phyloP scores from a whole-genome alignment of 2,797 vertebrate species.

The Babyrousa celebensis region DNA sequence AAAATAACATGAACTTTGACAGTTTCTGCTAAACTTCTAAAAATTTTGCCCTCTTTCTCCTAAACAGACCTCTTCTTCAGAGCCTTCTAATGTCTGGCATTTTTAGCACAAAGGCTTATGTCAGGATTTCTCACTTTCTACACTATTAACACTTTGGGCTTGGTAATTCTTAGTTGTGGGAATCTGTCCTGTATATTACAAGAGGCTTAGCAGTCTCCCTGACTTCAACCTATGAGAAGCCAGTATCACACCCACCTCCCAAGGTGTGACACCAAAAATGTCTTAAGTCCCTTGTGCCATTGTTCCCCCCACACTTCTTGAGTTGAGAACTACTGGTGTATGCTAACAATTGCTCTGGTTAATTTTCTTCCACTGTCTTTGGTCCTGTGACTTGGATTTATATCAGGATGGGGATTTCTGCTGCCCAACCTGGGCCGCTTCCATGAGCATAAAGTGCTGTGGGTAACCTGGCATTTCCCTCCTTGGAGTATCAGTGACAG shows the following conservation, averaged over 20 bases:
- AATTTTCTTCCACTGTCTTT: background rate
- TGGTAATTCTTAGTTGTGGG: background rate
- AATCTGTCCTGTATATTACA: background rate
- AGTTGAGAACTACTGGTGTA: background rate
- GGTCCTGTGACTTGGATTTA: background rate
- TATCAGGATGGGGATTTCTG: background rate
- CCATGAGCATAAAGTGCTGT: background rate
- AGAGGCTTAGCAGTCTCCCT: background rate
- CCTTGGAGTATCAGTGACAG: background rate
- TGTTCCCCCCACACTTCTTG: no score
- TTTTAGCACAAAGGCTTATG: slow-evolving; percentile 26
- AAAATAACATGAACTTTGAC: slow-evolving; percentile 41
- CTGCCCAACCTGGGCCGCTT: background rate
- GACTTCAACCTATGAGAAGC: background rate
- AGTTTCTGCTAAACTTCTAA: slow-evolving; percentile 57
- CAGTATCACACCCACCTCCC: background rate
- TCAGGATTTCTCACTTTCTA: background rate
- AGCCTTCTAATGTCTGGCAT: background rate
- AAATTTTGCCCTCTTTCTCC: background rate
- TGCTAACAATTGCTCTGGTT: background rate
- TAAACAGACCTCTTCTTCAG: background rate
- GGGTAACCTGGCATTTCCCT: background rate
- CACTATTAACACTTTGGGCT: background rate
- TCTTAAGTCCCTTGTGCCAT: background rate
- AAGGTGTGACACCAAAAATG: background rate